Evolutionary conservation across 2,888 invertebrate species (phyloP).

Genomic region (Laothoe populi): DNA sequence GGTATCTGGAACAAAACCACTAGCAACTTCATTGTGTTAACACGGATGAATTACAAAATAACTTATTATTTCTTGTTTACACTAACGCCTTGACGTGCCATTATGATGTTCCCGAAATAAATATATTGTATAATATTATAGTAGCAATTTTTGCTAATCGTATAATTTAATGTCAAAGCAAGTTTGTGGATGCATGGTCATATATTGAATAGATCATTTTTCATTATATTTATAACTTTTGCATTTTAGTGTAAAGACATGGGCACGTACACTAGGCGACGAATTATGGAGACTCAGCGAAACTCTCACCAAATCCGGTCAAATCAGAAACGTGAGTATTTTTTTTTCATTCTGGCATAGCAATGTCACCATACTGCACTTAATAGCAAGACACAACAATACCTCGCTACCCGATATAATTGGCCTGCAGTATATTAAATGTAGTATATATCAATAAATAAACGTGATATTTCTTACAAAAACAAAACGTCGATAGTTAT

Average conservation of each 20-base stretch:
- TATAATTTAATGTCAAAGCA: background rate
- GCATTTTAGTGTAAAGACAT: conserved; percentile 89
- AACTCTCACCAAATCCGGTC: conserved; percentile 90
- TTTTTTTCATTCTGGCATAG: too few species aligned
- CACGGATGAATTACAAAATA: conserved; percentile 15
- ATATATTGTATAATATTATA: background rate
- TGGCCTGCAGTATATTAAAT: too few species aligned
- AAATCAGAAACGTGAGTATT: conserved; percentile 91
- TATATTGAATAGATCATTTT: too few species aligned
- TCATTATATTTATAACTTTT: background rate
- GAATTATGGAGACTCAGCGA: conserved; percentile 92
- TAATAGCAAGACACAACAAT: too few species aligned
- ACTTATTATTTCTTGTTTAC: conserved; percentile 21
- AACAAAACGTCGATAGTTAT: background rate
- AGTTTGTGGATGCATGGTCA: too few species aligned
- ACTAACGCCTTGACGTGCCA: conserved; percentile 10
- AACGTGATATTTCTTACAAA: background rate
- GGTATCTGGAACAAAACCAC: conserved; percentile 12
- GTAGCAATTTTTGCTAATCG: background rate
- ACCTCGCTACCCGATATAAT: too few species aligned
- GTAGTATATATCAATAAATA: too few species aligned
- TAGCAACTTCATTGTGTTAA: conserved; percentile 17
- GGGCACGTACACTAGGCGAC: conserved; percentile 91
- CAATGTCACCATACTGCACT: too few species aligned
- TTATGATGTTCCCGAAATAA: conserved; percentile 6